These are phyloP conservation scores for Xestia ashworthii DNA, from an alignment of 2,888 invertebrate species.

Conservation along the genomic window DNA sequence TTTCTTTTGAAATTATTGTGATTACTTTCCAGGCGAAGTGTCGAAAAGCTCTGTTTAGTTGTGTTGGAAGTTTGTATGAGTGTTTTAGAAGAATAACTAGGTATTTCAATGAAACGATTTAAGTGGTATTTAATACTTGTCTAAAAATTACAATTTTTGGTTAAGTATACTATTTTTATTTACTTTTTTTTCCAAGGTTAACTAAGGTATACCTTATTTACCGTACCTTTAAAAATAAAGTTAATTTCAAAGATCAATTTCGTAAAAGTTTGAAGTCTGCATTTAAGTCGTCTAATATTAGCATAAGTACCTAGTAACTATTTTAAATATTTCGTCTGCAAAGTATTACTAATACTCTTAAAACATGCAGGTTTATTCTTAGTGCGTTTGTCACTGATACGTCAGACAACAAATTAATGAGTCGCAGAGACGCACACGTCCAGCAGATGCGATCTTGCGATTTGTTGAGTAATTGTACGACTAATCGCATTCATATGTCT, in stretches of 20 bases:
- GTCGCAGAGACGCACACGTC: slow-evolving; percentile 49
- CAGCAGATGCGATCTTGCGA: slow-evolving; percentile 62
- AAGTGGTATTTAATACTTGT: background rate
- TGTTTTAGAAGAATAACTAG: slow-evolving; percentile 5
- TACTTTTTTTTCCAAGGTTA: background rate
- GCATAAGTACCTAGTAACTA: slow-evolving; percentile 1
- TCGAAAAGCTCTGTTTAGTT: slow-evolving; percentile 4
- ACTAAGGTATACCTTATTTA: no score
- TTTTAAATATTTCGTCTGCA: slow-evolving; percentile 39
- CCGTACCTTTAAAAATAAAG: background rate
- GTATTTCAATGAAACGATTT: background rate
- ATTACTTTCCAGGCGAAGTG: slow-evolving; percentile 39
- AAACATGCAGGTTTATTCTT: slow-evolving; percentile 57
- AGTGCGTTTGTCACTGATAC: slow-evolving; percentile 60
- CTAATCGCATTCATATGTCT: slow-evolving; percentile 58
- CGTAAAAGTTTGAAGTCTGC: background rate
- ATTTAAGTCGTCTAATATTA: slow-evolving; percentile 41
- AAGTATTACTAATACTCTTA: slow-evolving; percentile 46
- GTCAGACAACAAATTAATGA: slow-evolving; percentile 65
- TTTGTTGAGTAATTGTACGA: slow-evolving; percentile 63
- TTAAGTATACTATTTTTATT: background rate
- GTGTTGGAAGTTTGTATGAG: slow-evolving; percentile 4
- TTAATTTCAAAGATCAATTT: background rate
- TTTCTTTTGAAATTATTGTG: slow-evolving; percentile 60
- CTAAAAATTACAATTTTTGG: background rate